Evolutionary conservation across 2,113 vertebrate species (phyloP), one percentile per base, ranked within the genome.

Genomic region (Chaetodon auriga): DNA sequence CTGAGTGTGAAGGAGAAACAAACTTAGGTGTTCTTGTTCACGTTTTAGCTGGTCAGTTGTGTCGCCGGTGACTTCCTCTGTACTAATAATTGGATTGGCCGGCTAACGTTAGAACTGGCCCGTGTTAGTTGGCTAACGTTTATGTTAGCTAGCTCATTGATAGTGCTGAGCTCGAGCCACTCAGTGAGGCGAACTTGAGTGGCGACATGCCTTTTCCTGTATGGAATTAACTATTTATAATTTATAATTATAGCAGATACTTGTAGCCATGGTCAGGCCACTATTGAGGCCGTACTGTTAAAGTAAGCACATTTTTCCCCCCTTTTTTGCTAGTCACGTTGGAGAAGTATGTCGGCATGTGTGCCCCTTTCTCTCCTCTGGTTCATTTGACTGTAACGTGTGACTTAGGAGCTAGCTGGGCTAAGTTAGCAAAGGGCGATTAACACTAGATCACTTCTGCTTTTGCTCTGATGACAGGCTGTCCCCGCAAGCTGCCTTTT

Each of bases 131-230:
- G 36, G 76, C 81, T 90, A 79, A 70, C 87, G 7, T 71, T 45
- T 8, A 8, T 43, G 83, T 77, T 83, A 85, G 87, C 87, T 88
- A 81, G 83, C 90, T 85, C 90, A 90, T 85, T 90, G 89, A 90
- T 51, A 85, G 73, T 53, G 66, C 48, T 53, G 21, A 61, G 71
- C 45, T 77, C 23, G 4, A 74, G 69, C 80, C 53, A 19, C 78
- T 46, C 63, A 1, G 8, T 54, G 63, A 62, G 14, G 7, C 18
- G 21, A 84, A 86, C 68, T 69, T 53, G 41, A 77, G 68, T 38
- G 49, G 21, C 61, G 68, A 70, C 62, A n/a, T 68, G 7, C 38
- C 38, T 49, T 55, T 81, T 64, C 16, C 25, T 54, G 7, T 18
- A 0, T 15, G 9, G 2, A 19, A 71, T 51, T 19, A 70, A 60